Percentiles rank a stretch among this genome's conserved stretches.
phyloP scores from a whole-genome alignment of 2,797 vertebrate species.

The Chrysocyon brachyurus region DNA sequence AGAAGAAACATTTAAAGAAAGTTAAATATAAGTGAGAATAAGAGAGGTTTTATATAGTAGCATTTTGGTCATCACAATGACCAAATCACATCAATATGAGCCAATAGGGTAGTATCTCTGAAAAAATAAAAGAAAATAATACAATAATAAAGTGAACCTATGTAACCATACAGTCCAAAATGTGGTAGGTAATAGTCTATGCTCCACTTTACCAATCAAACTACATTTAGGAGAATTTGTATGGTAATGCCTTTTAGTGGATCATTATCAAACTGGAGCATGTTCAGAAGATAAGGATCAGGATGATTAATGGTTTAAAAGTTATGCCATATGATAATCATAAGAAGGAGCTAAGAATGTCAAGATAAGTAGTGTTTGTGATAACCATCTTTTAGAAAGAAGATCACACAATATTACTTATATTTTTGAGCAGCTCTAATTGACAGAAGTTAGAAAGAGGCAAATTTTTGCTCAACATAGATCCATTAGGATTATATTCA shows the following conservation, averaged over 20 bases:
- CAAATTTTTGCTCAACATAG: not conserved
- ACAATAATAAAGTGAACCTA: not conserved
- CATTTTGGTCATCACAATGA: not conserved
- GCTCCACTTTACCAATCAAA: not conserved
- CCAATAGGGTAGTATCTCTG: not conserved
- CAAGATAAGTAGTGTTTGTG: not conserved
- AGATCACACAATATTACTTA: not conserved
- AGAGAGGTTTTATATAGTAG: not conserved
- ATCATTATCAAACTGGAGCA: not conserved
- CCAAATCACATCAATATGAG: not conserved
- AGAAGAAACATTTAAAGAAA: not conserved
- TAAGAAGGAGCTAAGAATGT: not conserved
- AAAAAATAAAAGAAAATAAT: not conserved
- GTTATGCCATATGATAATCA: not conserved
- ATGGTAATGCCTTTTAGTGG: not conserved
- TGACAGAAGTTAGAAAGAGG: not conserved
- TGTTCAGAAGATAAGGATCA: not conserved
- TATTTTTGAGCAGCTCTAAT: not conserved
- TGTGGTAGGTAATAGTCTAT: not conserved
- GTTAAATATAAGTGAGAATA: not conserved
- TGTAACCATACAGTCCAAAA: not conserved
- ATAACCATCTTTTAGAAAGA: not conserved
- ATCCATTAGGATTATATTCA: slow-evolving; percentile 18
- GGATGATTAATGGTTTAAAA: not conserved
- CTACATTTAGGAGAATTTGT: not conserved